Evolutionary conservation across 2,888 invertebrate species (phyloP), one percentile per base, ranked within the genome.

Genomic region (Lithophane ornitopus): DNA sequence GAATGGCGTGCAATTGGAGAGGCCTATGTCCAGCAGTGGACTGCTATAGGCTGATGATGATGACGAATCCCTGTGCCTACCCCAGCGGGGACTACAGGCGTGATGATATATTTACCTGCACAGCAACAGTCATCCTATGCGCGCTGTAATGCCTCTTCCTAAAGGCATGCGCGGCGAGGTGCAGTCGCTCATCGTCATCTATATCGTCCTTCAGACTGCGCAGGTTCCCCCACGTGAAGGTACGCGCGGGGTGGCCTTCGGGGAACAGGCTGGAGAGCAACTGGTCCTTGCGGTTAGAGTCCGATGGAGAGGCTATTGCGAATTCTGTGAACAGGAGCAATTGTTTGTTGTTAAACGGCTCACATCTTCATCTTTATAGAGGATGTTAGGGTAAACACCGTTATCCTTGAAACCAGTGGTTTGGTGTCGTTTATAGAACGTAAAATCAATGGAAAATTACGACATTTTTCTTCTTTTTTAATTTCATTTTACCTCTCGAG

Each of bases 161-260:
- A 89, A 98, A 99, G 76, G 98, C 97, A 87, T 98, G 98, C 11
- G 98, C 97, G 3, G 97, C 96, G 46, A 97, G 92, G 89, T 98
- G 97, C 3, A 99, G 94, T 58, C 96, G 96, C 85, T 95, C 95
- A 58, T 98, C 97, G 82, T 98, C 98, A 9, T 96, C 94, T 19
- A 97, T 94, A 34, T 98, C 96, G 22, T 98, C 98, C 59, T 97
- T 97, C 16, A 99, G 94, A 0, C 98, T 98, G 82, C 97, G 95
- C 73, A 98, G 94, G 95, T 98, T 98, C 85, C 99, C 99, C 98
- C 99, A 99, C 22, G 98, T 97, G 93, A 99, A 99, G 63, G 98
- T 98, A 49, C 97, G 90, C 1, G 97, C 98, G 0, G 98, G 99
- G 91, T 98, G 98, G 1, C 97, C 97, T 8, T 95, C 92, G 54